Evolutionary conservation across 2,797 vertebrate genomes (phyloP).

Genomic region (Muscicapa comitata): DNA sequence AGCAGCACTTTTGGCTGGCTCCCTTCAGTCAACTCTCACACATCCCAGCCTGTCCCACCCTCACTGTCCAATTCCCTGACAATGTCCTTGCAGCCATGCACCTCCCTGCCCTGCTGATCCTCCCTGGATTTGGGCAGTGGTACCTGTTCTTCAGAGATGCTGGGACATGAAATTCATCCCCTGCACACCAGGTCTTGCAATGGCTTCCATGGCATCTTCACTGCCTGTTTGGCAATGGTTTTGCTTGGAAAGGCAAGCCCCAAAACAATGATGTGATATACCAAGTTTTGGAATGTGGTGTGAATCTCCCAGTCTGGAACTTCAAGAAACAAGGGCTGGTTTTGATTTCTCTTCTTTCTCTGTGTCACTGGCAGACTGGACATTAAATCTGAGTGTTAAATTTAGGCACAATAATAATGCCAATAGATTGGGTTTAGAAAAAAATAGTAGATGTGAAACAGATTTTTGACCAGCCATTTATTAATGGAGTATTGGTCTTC

Average conservation of each 20-base stretch:
- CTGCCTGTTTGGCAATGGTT: background rate
- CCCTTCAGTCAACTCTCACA: background rate
- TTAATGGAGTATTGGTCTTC: background rate
- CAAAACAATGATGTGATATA: background rate
- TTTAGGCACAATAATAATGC: background rate
- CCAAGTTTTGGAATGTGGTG: background rate
- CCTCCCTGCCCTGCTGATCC: background rate
- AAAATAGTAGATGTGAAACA: background rate
- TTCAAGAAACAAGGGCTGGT: background rate
- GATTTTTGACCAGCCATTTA: background rate
- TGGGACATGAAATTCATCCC: background rate
- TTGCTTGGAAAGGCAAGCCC: background rate
- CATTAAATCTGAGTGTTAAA: background rate
- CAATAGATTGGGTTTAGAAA: background rate
- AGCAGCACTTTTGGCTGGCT: background rate
- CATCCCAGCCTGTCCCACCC: background rate
- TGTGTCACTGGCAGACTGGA: too few species aligned
- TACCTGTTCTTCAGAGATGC: background rate
- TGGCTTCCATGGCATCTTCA: rapidly evolving
- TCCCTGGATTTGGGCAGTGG: background rate
- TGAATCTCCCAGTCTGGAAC: background rate
- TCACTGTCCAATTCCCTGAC: background rate
- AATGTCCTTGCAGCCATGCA: rapidly evolving
- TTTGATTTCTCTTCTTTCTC: background rate
- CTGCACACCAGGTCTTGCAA: rapidly evolving